Conservation (phyloP, 2,797 vertebrate genomes). For the Semotilus atromaculatus region DNA sequence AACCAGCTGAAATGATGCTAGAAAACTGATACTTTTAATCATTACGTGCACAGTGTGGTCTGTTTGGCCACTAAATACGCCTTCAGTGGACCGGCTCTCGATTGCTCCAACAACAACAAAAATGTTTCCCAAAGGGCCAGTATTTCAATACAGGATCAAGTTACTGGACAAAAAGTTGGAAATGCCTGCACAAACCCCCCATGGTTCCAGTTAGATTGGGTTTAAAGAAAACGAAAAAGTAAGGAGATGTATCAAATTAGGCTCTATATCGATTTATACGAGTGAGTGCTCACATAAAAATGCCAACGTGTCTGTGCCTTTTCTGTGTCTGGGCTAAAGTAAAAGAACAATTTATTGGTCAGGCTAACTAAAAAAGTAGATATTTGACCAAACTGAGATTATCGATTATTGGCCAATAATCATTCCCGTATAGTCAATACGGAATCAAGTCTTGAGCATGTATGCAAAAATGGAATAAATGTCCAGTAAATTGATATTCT, state of each 20-base stretch:
- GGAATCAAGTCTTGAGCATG: background rate
- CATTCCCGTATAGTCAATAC: background rate
- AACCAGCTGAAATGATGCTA: background rate
- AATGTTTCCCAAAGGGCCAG: conserved; percentile 66
- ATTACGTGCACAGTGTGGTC: background rate
- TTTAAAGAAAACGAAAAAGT: conserved; percentile 55
- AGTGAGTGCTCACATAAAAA: conserved; percentile 8
- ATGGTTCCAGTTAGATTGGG: conserved; percentile 60
- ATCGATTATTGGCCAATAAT: background rate
- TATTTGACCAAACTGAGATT: background rate
- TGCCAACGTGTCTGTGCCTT: conserved; percentile 15
- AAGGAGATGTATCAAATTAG: conserved; percentile 51
- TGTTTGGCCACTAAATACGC: background rate
- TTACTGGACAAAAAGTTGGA: conserved; percentile 75
- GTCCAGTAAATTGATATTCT: background rate
- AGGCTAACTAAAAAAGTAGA: background rate
- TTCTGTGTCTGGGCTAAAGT: background rate
- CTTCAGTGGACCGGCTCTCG: background rate
- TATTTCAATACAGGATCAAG: conserved; percentile 70
- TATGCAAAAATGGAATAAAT: background rate
- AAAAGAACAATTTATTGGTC: conserved; percentile 2
- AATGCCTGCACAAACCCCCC: conserved; percentile 70
- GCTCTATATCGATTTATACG: conserved; percentile 21
- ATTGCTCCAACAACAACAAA: conserved; percentile 52
- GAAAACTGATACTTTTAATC: background rate